phyloP scores from a whole-genome alignment of 2,797 vertebrate genomes.

The Toxotes lorentzi region DNA sequence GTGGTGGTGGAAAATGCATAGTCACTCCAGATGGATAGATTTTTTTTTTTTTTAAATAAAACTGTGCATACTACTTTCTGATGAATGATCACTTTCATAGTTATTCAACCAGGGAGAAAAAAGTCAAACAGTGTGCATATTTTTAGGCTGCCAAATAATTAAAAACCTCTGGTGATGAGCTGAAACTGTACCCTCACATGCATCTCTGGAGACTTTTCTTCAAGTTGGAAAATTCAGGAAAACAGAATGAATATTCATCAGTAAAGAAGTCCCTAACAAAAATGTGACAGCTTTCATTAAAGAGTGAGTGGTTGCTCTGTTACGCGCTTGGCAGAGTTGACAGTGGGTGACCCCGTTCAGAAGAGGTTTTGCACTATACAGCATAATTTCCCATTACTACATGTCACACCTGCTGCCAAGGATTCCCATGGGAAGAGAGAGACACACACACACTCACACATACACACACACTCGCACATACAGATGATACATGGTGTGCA shows the following conservation, averaged over 20 bases:
- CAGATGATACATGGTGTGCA: constrained; percentile 67
- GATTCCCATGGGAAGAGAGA: constrained; percentile 75
- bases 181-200: constrained; percentile 45
- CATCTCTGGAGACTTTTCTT: constrained; percentile 60
- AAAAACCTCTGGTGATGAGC: constrained; percentile 51
- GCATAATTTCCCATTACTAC: constrained; percentile 87
- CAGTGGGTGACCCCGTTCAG: constrained; percentile 82
- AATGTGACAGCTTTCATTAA: constrained; percentile 82
- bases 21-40: constrained; percentile 12
- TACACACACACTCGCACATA: constrained; percentile 46
- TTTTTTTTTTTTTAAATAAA: constrained; percentile 8
- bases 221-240: constrained; percentile 50
- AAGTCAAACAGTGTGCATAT: constrained; percentile 18
- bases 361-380: constrained; percentile 81
- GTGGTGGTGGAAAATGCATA: constrained; percentile 34
- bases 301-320: constrained; percentile 75
- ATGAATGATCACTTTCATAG: constrained; percentile 63
- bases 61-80: constrained; percentile 38
- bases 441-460: constrained; percentile 38
- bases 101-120: constrained; percentile 49
- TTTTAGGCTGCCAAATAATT: constrained; percentile 48
- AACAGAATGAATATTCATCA: constrained; percentile 74
- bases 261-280: constrained; percentile 69
- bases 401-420: constrained; percentile 84
- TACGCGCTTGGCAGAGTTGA: constrained; percentile 76